Evolutionary conservation across 2,113 vertebrate genomes (phyloP).

Genomic region (Hypanus sabinus): DNA sequence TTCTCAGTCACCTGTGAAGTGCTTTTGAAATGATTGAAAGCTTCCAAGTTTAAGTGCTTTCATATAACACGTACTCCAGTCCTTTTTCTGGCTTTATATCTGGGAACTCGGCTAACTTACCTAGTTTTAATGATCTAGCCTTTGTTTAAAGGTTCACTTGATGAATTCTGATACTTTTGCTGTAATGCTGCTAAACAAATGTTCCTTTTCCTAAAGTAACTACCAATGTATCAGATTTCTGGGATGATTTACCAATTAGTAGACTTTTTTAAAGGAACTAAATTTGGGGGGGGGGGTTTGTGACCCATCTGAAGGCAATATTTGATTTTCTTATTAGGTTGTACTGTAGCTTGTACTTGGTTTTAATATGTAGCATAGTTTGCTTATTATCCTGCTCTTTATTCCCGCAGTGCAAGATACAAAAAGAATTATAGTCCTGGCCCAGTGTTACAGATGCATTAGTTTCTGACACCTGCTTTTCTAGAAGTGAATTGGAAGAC

Average conservation of each 20-base stretch:
- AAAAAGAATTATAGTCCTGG: background rate
- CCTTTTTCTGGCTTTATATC: background rate
- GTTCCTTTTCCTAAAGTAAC: background rate
- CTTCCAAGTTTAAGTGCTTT: background rate
- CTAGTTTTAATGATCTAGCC: too few relatives aligned
- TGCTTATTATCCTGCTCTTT: background rate
- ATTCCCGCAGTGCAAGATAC: background rate
- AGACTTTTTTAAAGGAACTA: too few relatives aligned
- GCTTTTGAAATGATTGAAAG: background rate
- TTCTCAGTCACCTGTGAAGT: background rate
- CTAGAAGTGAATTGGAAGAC: background rate
- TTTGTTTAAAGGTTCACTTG: background rate
- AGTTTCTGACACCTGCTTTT: background rate
- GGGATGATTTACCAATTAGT: background rate
- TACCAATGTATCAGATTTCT: background rate
- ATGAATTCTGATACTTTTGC: background rate
- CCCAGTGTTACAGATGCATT: background rate
- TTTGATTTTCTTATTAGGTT: background rate
- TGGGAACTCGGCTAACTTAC: background rate
- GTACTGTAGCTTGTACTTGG: too few relatives aligned
- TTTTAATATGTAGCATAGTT: background rate
- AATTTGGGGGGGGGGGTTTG: too few relatives aligned
- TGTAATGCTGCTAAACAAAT: background rate
- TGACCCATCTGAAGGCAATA: background rate
- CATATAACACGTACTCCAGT: background rate